Percentiles rank a stretch among this genome's conserved stretches.
Evolutionary conservation across 1,140 invertebrate species (phyloP).

Genomic region (Drosophila rufa): DNA sequence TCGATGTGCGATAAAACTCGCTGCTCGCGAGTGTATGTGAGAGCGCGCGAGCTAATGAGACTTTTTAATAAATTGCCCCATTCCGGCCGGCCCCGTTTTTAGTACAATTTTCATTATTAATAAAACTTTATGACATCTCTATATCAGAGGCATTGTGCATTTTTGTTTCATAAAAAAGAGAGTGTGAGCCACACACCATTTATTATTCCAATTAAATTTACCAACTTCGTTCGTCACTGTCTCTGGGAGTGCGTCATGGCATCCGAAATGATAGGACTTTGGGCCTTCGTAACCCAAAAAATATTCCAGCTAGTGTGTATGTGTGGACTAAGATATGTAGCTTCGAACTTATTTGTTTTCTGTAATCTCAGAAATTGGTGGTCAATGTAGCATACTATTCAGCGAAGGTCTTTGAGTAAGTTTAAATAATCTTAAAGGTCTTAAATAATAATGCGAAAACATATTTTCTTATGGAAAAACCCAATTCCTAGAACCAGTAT

Average conservation of each 20-base stretch:
- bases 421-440: not conserved
- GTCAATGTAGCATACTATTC: constrained; percentile 12
- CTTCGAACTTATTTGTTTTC: not conserved
- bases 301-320: not conserved
- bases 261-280: constrained; percentile 25
- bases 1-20: constrained; percentile 76
- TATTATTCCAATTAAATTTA: constrained; percentile 81
- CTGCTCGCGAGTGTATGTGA: constrained; percentile 7
- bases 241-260: constrained; percentile 60
- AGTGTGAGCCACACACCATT: constrained; percentile 42
- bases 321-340: not conserved
- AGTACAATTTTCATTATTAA: constrained; percentile 84
- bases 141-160: constrained; percentile 60
- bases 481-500: too few relatives aligned
- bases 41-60: constrained; percentile 71
- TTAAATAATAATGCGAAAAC: too few relatives aligned
- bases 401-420: not conserved
- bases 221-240: constrained; percentile 60
- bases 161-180: constrained; percentile 67
- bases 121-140: constrained; percentile 81
- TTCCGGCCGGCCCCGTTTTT: constrained; percentile 59
- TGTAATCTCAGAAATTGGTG: not conserved
- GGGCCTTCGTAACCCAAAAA: not conserved
- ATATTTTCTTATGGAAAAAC: too few relatives aligned
- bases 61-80: constrained; percentile 82